Percentiles rank a stretch among this genome's conserved stretches.
phyloP scores from a whole-genome alignment of 2,888 invertebrate species.

The Plagiodera versicolora region DNA sequence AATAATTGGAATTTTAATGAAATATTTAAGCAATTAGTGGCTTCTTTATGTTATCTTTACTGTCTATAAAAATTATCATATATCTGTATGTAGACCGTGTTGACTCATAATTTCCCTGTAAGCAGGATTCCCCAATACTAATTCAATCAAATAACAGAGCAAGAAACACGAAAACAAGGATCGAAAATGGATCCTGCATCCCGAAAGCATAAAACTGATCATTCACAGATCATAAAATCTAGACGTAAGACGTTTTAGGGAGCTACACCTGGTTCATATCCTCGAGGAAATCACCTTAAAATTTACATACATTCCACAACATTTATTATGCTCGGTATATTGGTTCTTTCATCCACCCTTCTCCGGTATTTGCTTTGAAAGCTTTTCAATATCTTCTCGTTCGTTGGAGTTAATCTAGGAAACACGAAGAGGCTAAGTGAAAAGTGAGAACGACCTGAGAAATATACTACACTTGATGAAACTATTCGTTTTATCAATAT shows the following conservation, averaged over 20 bases:
- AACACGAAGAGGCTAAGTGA: too few relatives aligned
- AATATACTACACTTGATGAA: too few relatives aligned
- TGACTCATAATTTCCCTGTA: too few relatives aligned
- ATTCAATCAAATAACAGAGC: neutral
- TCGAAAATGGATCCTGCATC: constrained; percentile 5
- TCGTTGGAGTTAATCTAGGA: too few relatives aligned
- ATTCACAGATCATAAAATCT: constrained; percentile 37
- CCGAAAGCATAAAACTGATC: constrained; percentile 31
- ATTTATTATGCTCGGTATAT: constrained; percentile 26
- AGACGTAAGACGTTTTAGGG: constrained; percentile 10
- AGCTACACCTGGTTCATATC: constrained; percentile 24
- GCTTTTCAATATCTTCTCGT: neutral
- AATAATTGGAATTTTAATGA: too few relatives aligned
- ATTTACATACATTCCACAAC: constrained; percentile 23
- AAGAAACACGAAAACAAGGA: neutral
- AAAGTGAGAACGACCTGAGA: too few relatives aligned
- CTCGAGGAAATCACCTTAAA: constrained; percentile 23
- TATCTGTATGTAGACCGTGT: too few relatives aligned
- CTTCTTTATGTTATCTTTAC: too few relatives aligned
- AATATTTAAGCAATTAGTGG: too few relatives aligned
- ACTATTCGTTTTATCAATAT: too few relatives aligned
- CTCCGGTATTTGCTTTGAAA: neutral
- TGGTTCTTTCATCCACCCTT: constrained; percentile 14
- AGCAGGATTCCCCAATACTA: neutral
- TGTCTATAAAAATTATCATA: too few relatives aligned